Conservation (phyloP, 2,888 invertebrate genomes). For the Caenorhabditis virilis region DNA sequence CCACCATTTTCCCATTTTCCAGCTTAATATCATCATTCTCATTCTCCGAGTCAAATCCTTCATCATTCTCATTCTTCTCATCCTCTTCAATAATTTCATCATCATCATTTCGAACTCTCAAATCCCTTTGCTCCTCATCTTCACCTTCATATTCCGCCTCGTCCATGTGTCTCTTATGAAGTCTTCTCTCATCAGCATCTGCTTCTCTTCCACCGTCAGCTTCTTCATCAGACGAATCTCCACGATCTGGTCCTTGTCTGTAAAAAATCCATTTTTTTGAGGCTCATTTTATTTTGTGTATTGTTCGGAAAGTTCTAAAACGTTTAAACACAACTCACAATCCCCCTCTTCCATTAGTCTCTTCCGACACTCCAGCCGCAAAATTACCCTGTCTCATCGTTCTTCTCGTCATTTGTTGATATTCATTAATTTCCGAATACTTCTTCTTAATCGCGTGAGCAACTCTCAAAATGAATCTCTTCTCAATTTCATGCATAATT, state of each 20-base stretch:
- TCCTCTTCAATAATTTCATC: slow-evolving; percentile 14
- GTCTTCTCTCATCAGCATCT: slow-evolving; percentile 62
- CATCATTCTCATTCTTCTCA: slow-evolving; percentile 70
- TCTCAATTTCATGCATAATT: slow-evolving; percentile 73
- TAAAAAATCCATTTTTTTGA: slow-evolving; percentile 3
- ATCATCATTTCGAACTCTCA: slow-evolving; percentile 72
- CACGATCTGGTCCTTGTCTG: slow-evolving; percentile 43
- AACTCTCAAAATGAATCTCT: slow-evolving; percentile 62
- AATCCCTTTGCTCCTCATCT: slow-evolving; percentile 59
- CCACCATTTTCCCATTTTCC: slow-evolving; percentile 11
- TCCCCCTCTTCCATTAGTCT: slow-evolving; percentile 2
- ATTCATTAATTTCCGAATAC: slow-evolving; percentile 38
- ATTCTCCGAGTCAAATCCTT: slow-evolving; percentile 70
- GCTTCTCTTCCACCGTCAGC: slow-evolving; percentile 62
- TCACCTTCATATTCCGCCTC: slow-evolving; percentile 67
- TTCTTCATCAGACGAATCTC: slow-evolving; percentile 62
- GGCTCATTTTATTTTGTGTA: no score
- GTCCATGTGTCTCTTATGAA: slow-evolving; percentile 60
- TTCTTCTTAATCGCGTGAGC: slow-evolving; percentile 43
- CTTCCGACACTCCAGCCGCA: slow-evolving; percentile 17
- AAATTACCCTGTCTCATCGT: slow-evolving; percentile 39
- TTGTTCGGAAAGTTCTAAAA: neutral
- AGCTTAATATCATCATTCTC: slow-evolving; percentile 20
- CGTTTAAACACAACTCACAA: slow-evolving; percentile 4
- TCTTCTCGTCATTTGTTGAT: slow-evolving; percentile 44